These are phyloP conservation scores for Drosophila merina DNA, from an alignment of 2,888 invertebrate species.

Conservation along the genomic window DNA sequence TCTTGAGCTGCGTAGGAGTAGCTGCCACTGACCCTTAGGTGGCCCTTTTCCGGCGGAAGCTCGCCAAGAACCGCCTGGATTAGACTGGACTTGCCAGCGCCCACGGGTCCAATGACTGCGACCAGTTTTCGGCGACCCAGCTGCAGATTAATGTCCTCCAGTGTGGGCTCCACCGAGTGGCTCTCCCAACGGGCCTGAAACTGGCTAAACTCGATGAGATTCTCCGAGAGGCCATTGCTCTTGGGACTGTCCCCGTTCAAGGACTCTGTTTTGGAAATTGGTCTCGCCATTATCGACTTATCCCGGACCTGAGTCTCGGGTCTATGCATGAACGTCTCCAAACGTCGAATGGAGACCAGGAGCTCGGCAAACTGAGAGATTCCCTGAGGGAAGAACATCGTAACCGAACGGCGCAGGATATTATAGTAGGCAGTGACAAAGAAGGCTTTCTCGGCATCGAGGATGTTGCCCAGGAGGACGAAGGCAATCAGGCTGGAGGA, in stretches of 20 bases:
- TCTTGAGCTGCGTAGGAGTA: conserved; percentile 92
- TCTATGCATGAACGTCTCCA: conserved; percentile 86
- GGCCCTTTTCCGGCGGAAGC: conserved; percentile 84
- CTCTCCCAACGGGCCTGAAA: conserved; percentile 88
- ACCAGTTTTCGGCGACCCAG: conserved; percentile 87
- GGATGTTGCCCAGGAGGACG: conserved; percentile 88
- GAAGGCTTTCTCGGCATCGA: conserved; percentile 94
- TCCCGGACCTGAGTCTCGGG: conserved; percentile 85
- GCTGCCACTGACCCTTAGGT: conserved; percentile 86
- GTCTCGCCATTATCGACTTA: conserved; percentile 51
- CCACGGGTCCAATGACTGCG: conserved; percentile 89
- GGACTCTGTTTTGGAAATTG: conserved; percentile 43
- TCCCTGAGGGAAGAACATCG: conserved; percentile 92
- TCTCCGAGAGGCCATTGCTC: conserved; percentile 30
- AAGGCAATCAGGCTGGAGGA: conserved; percentile 93
- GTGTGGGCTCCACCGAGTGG: conserved; percentile 86
- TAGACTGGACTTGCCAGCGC: conserved; percentile 87
- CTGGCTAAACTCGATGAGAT: conserved; percentile 85
- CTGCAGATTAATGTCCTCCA: conserved; percentile 87
- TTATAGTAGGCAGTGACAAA: conserved; percentile 95
- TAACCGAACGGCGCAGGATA: conserved; percentile 92
- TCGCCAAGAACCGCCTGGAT: conserved; percentile 85
- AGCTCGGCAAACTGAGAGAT: conserved; percentile 87
- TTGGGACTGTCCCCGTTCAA: conserved; percentile 51
- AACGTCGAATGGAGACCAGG: conserved; percentile 86